Base-by-base conservation (phyloP, 1,140 invertebrate species). In the Temnothorax longispinosus region DNA sequence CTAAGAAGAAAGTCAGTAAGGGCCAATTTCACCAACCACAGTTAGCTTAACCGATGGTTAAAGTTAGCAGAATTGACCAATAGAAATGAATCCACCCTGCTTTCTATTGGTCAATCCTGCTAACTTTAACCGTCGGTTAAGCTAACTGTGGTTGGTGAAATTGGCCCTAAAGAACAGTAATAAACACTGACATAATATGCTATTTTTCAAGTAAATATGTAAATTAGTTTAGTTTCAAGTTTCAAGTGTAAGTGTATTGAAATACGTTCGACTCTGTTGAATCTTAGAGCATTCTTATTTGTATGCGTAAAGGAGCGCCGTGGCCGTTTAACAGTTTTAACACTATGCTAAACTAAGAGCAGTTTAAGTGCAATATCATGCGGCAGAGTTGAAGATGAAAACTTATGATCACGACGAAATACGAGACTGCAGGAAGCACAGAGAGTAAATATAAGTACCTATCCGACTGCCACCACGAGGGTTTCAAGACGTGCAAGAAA, bases 351-450 rank as follows among this genome's bases (percentile, higher is more conserved):
- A n/a, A n/a, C n/a, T n/a, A n/a, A n/a, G n/a, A n/a, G 0, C 0
- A 27, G 27, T 27, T 27, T 0, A 41, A 38, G 10, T 77, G 15
- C 32, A 77, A 62, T 27, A 11, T 78, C 58, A 50, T 32, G 18
- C 13, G 3, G 11, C 15, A 3, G 8, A 27, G 5, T 10, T 67
- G n/a, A 80, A 80, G 35, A 80, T 80, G 44, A 67, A 15, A 67
- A 80, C 54, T 80, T 80, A 78, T 18, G 58, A 50, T 78, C 41
- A 41, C 32, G 35, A 67, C 67, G 77, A 80, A 52, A 80, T 80
- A 80, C 13, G 60, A 64, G 58, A 10, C 58, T 64, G 44, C 38
- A n/a, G n/a, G n/a, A n/a, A n/a, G n/a, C n/a, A n/a, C n/a, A 32
- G 8, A 62, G 1, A 27, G 27, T 27, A 27, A 27, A 27, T 27